Percentiles rank a stretch among this genome's conserved stretches.
These are phyloP conservation scores for Nibea coibor DNA, from an alignment of 2,113 vertebrate genomes.

Conservation along the genomic window DNA sequence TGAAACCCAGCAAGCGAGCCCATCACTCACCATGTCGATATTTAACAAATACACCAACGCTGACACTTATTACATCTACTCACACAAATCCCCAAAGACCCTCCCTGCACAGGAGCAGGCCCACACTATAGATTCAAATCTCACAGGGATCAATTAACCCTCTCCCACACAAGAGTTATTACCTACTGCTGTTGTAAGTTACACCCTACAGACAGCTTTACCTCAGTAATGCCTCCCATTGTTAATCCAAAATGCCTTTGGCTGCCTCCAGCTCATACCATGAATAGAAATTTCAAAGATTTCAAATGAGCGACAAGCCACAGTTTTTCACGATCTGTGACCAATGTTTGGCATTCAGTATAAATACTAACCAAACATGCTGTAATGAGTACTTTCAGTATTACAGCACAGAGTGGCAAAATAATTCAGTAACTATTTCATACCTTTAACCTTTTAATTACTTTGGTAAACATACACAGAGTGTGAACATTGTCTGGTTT, in stretches of 20 bases:
- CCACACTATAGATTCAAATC: constrained; percentile 48
- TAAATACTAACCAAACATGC: too few species aligned
- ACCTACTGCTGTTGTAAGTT: constrained; percentile 45
- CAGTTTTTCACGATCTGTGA: background rate
- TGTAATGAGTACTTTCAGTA: too few species aligned
- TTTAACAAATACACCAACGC: constrained; percentile 16
- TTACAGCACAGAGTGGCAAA: too few species aligned
- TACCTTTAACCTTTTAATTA: background rate
- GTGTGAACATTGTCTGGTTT: background rate
- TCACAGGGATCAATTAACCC: constrained; percentile 70
- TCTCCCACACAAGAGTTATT: constrained; percentile 36
- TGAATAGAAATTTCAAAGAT: background rate
- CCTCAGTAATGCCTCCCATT: constrained; percentile 32
- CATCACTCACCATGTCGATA: constrained; percentile 30
- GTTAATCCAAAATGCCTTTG: constrained; percentile 8
- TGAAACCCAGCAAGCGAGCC: background rate
- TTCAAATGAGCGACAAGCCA: background rate
- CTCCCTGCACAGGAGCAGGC: constrained; percentile 13
- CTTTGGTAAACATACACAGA: background rate
- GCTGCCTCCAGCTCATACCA: background rate
- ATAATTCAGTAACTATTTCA: too few species aligned
- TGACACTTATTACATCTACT: constrained; percentile 1
- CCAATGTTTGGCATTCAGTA: background rate
- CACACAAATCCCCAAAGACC: constrained; percentile 33
- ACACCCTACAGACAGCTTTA: constrained; percentile 35